These are phyloP conservation scores for Agrotis segetum DNA, from an alignment of 2,888 invertebrate species.

Conservation along the genomic window DNA sequence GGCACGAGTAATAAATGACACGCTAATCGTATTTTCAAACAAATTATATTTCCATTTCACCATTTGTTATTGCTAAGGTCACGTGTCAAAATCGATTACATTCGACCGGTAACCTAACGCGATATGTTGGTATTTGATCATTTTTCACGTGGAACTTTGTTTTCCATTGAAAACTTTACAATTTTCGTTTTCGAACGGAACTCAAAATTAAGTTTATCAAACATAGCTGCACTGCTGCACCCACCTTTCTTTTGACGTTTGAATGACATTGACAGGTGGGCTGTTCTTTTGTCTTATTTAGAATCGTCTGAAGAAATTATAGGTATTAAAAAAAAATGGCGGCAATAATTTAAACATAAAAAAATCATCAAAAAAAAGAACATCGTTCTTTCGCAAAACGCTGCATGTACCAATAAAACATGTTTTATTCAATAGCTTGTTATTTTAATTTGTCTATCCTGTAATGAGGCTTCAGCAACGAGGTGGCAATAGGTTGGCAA, in stretches of 20 bases:
- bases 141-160: conserved; percentile 17
- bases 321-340: neutral
- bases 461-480: conserved; percentile 12
- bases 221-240: neutral
- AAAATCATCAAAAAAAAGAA: neutral
- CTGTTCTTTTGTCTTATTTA: neutral
- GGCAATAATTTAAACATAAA: neutral
- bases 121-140: conserved; percentile 10
- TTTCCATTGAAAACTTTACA: neutral
- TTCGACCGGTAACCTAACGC: conserved; percentile 21
- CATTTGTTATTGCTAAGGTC: conserved; percentile 36
- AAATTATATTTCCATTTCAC: conserved; percentile 45
- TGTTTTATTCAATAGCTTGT: neutral
- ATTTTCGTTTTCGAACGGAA: no score
- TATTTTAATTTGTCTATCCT: conserved; percentile 12
- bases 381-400: neutral
- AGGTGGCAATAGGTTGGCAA: conserved; percentile 28
- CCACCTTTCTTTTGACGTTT: neutral
- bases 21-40: neutral
- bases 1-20: conserved; percentile 46
- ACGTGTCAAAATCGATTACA: conserved; percentile 51
- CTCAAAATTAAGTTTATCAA: no score
- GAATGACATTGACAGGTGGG: neutral
- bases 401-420: neutral
- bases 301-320: neutral